These are phyloP conservation scores for Copidosoma floridanum DNA, from an alignment of 1,140 invertebrate species.

Conservation along the genomic window DNA sequence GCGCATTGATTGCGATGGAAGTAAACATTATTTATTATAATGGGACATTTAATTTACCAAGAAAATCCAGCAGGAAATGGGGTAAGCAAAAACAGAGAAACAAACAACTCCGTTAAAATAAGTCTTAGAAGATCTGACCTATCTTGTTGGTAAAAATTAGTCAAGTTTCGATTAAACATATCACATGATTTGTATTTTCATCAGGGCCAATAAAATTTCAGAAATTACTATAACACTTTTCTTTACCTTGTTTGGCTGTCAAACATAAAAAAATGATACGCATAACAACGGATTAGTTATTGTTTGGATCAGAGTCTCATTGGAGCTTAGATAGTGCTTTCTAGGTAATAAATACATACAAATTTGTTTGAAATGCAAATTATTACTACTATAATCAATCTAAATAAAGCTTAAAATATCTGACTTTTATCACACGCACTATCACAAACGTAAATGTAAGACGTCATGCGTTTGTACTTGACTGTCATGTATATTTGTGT, in stretches of 20 bases:
- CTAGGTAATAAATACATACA: slow-evolving; percentile 1
- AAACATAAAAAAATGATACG: slow-evolving; percentile 7
- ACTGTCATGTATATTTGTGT: neutral
- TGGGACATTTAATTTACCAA: slow-evolving; percentile 58
- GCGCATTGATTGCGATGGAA: slow-evolving; percentile 38
- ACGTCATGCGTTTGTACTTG: neutral
- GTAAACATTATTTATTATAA: slow-evolving; percentile 45
- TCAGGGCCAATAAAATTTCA: neutral
- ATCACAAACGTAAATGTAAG: too few relatives aligned
- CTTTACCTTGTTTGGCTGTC: slow-evolving; percentile 4
- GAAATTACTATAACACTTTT: neutral
- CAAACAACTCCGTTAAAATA: slow-evolving; percentile 39
- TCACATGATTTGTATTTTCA: too few relatives aligned
- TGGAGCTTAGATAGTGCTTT: slow-evolving; percentile 45
- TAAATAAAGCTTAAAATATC: too few relatives aligned
- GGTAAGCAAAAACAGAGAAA: slow-evolving; percentile 58
- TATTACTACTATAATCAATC: too few relatives aligned
- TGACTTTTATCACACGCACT: too few relatives aligned
- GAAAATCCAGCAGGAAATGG: slow-evolving; percentile 56
- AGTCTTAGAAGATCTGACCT: slow-evolving; percentile 28
- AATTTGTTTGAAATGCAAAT: too few relatives aligned
- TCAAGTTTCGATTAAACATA: too few relatives aligned
- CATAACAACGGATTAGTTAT: too few relatives aligned
- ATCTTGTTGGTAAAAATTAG: too few relatives aligned
- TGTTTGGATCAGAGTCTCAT: slow-evolving; percentile 42